Evolutionary conservation across 2,113 vertebrate species (phyloP).

Genomic region (Dissostichus mawsoni): DNA sequence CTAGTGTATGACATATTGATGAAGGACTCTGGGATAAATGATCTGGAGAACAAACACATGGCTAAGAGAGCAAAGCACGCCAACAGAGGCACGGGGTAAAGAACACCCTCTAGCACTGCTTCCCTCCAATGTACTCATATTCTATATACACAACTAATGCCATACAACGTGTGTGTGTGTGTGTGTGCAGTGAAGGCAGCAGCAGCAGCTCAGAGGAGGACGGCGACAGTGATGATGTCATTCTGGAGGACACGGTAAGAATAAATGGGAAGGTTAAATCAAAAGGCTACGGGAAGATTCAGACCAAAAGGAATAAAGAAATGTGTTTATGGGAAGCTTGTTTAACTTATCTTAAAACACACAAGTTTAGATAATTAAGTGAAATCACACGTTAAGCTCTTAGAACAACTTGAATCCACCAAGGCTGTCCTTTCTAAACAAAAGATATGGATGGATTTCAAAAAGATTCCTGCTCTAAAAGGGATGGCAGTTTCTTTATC

Average conservation of each 20-base stretch:
- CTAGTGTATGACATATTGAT: constrained; percentile 88
- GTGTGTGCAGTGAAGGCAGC: constrained; percentile 74
- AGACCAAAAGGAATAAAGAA: not conserved
- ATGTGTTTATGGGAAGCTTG: not conserved
- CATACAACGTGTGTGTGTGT: no score
- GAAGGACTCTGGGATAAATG: constrained; percentile 82
- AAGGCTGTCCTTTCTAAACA: not conserved
- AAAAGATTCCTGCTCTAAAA: no score
- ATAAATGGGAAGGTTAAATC: not conserved
- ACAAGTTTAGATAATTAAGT: not conserved
- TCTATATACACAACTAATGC: not conserved
- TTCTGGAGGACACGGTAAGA: constrained; percentile 85
- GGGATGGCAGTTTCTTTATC: no score
- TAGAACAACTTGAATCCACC: not conserved
- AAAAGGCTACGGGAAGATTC: not conserved
- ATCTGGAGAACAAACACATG: constrained; percentile 87
- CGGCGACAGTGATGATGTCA: constrained; percentile 85
- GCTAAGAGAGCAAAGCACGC: constrained; percentile 88
- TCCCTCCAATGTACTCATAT: not conserved
- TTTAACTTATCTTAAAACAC: not conserved
- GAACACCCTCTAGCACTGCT: not conserved
- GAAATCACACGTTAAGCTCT: no score
- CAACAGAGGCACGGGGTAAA: constrained; percentile 85
- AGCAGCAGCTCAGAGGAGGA: constrained; percentile 82
- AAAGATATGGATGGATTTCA: not conserved